These are phyloP conservation scores for Heliangelus exortis DNA, from an alignment of 2,797 vertebrate species.

Conservation along the genomic window DNA sequence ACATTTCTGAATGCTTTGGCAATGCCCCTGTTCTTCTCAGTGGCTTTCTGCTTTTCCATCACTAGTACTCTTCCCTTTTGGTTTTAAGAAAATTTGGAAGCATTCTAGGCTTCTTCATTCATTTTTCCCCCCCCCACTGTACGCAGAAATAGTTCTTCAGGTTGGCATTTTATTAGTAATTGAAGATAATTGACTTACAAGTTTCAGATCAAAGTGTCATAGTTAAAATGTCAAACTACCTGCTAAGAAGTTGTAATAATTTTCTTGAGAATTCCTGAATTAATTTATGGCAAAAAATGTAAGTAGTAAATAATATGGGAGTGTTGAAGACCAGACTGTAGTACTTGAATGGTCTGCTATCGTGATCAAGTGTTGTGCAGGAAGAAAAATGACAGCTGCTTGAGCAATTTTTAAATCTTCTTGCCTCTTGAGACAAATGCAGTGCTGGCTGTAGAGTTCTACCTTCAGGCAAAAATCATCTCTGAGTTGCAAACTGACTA, in stretches of 20 bases:
- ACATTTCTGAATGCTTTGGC: too few species aligned
- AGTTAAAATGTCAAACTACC: not conserved
- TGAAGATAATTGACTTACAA: not conserved
- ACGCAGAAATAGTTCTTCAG: not conserved
- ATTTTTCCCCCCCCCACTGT: accelerated
- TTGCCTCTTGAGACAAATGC: constrained; percentile 20
- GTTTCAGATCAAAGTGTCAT: not conserved
- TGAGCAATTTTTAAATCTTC: constrained; percentile 5
- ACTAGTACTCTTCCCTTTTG: too few species aligned
- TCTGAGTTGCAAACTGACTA: constrained; percentile 19
- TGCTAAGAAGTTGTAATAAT: not conserved
- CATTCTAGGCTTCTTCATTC: not conserved
- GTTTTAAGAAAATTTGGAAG: too few species aligned
- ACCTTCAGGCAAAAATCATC: constrained; percentile 39
- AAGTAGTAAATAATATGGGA: not conserved
- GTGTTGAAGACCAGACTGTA: not conserved
- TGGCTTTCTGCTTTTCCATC: too few species aligned
- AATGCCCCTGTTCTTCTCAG: too few species aligned
- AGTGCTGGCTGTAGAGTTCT: not conserved
- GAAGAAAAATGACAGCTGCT: constrained; percentile 29
- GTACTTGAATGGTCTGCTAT: not conserved
- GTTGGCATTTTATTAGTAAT: not conserved
- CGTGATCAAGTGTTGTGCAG: not conserved
- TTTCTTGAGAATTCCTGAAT: not conserved
- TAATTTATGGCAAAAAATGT: not conserved